Evolutionary conservation across 35 echinoderm and acorn worm species (phyloP).

Genomic region (Diadema setosum): DNA sequence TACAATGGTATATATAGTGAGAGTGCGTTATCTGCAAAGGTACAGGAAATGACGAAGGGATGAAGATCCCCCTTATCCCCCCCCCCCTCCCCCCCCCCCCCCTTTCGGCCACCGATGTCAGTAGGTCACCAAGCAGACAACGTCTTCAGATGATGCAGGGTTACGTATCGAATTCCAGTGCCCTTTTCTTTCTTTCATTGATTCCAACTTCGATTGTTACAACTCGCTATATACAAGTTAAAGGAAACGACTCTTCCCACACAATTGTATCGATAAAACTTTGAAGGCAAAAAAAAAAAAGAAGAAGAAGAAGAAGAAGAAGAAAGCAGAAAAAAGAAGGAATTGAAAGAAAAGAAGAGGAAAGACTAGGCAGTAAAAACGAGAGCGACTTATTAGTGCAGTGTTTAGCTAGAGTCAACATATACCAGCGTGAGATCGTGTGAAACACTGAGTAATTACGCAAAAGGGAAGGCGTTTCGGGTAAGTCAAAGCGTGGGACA

Average conservation of each 20-base stretch:
- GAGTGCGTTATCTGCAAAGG: too few species aligned
- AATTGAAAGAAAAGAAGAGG: not conserved
- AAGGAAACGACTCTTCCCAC: not conserved
- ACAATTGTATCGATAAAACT: not conserved
- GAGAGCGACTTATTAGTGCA: too few species aligned
- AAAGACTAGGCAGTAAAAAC: not conserved
- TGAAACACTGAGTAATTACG: not conserved
- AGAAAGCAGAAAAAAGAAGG: not conserved
- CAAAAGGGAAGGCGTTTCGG: not conserved
- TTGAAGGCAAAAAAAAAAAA: too few species aligned
- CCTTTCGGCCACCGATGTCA: too few species aligned
- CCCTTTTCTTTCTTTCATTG: too few species aligned
- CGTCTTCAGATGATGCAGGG: too few species aligned
- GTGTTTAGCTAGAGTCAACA: not conserved
- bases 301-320: not conserved
- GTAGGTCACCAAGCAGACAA: too few species aligned
- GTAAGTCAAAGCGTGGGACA: not conserved
- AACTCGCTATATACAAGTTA: too few species aligned
- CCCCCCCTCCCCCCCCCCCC: not conserved
- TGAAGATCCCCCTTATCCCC: not conserved
- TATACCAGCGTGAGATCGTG: not conserved
- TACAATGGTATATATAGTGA: too few species aligned
- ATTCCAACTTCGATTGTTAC: too few species aligned
- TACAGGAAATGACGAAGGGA: too few species aligned
- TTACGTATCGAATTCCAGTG: too few species aligned